Percentiles rank a stretch among this genome's conserved stretches.
These are phyloP conservation scores for Acanthosepion pharaonis DNA, from an alignment of 2,888 invertebrate species.

Conservation along the genomic window DNA sequence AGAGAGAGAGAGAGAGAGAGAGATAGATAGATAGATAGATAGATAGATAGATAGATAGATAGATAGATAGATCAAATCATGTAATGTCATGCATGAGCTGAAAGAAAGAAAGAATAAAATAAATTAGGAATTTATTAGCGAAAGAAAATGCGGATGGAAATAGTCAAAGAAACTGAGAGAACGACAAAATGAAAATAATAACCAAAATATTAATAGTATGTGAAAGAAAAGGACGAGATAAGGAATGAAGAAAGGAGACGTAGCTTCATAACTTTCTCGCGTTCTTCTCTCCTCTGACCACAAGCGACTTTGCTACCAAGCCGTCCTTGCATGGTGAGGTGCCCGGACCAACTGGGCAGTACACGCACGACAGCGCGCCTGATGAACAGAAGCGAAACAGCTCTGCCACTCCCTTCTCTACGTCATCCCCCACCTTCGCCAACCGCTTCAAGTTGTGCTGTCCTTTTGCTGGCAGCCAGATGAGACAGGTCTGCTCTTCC, in stretches of 20 bases:
- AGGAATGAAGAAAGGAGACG: neutral
- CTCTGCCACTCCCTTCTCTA: neutral
- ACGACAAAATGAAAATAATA: no score
- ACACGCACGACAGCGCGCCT: neutral
- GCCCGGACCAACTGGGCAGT: constrained; percentile 1
- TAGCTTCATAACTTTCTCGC: neutral
- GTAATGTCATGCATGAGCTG: no score
- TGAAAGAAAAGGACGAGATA: neutral
- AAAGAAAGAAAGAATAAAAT: neutral
- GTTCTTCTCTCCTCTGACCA: neutral
- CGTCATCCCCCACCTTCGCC: neutral
- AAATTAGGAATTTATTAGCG: neutral
- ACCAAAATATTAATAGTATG: no score
- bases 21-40: no score
- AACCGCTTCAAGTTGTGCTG: neutral
- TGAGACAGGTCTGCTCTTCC: constrained; percentile 22
- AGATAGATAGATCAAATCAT: no score
- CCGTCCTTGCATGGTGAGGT: constrained; percentile 16
- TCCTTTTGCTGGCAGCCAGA: constrained; percentile 1
- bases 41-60: no score
- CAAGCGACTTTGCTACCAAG: neutral
- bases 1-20: no score
- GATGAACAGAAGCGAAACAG: constrained; percentile 21
- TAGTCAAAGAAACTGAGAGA: neutral
- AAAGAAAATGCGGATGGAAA: neutral